These are phyloP conservation scores for Callimorpha dominula DNA, from an alignment of 2,888 invertebrate species.

Conservation along the genomic window DNA sequence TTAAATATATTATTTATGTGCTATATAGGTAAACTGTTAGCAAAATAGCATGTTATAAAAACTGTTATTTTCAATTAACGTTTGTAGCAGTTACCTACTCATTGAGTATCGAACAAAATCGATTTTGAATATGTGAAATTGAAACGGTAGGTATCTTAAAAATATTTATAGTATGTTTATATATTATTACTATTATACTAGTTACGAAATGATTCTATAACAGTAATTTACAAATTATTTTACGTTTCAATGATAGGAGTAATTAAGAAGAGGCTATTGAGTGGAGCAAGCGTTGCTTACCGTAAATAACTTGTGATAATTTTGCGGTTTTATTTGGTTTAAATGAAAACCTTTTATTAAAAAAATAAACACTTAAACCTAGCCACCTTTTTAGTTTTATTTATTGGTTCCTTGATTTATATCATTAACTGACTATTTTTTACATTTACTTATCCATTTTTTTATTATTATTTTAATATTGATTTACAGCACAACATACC, in stretches of 20 bases:
- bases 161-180: background rate
- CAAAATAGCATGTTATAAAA: background rate
- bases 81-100: background rate
- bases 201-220: conserved; percentile 14
- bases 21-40: background rate
- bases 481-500: background rate
- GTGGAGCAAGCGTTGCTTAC: conserved; percentile 42
- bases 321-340: conserved; percentile 41
- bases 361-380: conserved; percentile 39
- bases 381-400: conserved; percentile 44
- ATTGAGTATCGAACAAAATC: background rate
- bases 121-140: background rate
- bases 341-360: conserved; percentile 33
- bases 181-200: background rate
- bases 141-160: background rate
- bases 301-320: conserved; percentile 42
- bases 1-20: background rate
- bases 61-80: conserved; percentile 4
- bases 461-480: background rate
- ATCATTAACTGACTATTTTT: background rate
- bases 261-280: conserved; percentile 41
- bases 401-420: conserved; percentile 18
- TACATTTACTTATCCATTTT: background rate
- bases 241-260: conserved; percentile 7
- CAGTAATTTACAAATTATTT: conserved; percentile 7